A percentile compares a stretch with the other conserved stretches of the same genome.
Conservation (phyloP, 2,888 invertebrate genomes). For the Eristalis pertinax region DNA sequence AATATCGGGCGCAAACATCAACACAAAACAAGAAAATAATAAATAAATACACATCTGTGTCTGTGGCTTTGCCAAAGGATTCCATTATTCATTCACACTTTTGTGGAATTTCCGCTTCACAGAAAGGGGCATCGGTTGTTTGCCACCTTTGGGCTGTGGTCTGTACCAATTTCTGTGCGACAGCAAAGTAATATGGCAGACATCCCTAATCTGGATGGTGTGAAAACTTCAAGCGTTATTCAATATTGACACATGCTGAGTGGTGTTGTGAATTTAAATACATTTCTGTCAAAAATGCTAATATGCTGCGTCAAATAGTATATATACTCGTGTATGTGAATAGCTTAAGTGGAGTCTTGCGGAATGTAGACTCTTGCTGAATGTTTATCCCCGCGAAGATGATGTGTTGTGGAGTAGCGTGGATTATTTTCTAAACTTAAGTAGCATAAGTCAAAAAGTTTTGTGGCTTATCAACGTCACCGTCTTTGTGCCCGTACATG, state of each 20-base stretch:
- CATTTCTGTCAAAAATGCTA: not conserved
- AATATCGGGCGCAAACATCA: constrained; percentile 61
- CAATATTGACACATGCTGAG: not conserved
- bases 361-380: not conserved
- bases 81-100: constrained; percentile 61
- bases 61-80: constrained; percentile 38
- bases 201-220: not conserved
- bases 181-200: not conserved
- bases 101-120: constrained; percentile 36
- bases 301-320: not conserved
- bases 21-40: constrained; percentile 62
- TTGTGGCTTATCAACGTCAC: not conserved
- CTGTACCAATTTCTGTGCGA: not conserved
- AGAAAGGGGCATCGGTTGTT: constrained; percentile 1
- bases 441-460: not conserved
- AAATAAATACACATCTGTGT: constrained; percentile 56
- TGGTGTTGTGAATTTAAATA: not conserved
- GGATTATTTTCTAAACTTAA: not conserved
- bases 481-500: not conserved
- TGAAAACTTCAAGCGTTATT: not conserved
- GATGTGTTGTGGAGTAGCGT: not conserved
- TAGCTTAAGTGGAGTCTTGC: not conserved
- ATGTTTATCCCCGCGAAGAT: not conserved
- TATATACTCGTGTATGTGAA: not conserved
- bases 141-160: constrained; percentile 5